Base-by-base conservation (phyloP, 2,113 vertebrate genomes). In the Gila orcuttii region DNA sequence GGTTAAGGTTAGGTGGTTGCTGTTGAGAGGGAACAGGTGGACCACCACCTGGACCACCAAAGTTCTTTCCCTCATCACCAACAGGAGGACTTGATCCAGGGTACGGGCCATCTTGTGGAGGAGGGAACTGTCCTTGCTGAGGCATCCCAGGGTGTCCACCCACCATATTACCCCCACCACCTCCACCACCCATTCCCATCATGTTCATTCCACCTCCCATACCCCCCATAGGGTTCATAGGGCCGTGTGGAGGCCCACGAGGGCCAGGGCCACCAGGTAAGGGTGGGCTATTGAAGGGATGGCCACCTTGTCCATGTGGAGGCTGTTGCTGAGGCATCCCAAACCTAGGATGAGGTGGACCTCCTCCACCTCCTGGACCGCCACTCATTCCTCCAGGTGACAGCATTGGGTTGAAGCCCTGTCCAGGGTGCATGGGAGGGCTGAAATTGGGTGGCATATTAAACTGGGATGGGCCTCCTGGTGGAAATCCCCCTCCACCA, bases 391-490 rank as follows among this genome's bases (percentile, higher is more conserved):
- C 91, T 12, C 94, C 94, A 25, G 95, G 96, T 1, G 98, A 98
- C 88, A 99, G 95, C 96, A 99, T 97, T 57, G 97, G 96, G 81
- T 97, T 97, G 19, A 98, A 98, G 4, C 97, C 97, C 47, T 93
- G 91, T 8, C 94, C 94, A 0, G 94, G 93, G 85, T 97, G 96
- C 95, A 98, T 96, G 84, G 97, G 98, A 28, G 98, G 98, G 89
- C 97, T 99, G 84, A 99, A 98, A 92, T 96, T 97, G 2, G 97
- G 96, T 28, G 96, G 93, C 93, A 99, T 96, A 79, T 94, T 96
- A 90, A 98, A 99, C 86, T 96, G 95, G 31, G 94, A 93, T 4
- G 95, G 94, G 15, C 94, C 95, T 23, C 94, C 94, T 11, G 95
- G 93, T n/a, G 94, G 95, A 78, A 95, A 95, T 36, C 95, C 95